A percentile compares a stretch with the other conserved stretches of the same genome.
These are phyloP conservation scores for Campaea margaritaria DNA, from an alignment of 2,888 invertebrate species.

Conservation along the genomic window DNA sequence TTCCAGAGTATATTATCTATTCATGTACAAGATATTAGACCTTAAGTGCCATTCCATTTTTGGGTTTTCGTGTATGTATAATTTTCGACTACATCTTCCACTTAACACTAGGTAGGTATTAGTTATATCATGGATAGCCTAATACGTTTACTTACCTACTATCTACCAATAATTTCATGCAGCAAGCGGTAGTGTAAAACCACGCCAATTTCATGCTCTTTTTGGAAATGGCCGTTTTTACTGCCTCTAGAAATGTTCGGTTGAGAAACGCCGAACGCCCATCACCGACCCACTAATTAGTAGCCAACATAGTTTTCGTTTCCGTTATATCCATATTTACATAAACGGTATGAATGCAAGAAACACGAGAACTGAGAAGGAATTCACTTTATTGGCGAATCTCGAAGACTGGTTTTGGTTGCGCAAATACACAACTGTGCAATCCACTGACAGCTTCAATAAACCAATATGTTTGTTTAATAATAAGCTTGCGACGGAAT, in stretches of 20 bases:
- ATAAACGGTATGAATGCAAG: constrained; percentile 28
- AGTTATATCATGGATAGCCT: no score
- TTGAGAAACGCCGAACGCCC: constrained; percentile 16
- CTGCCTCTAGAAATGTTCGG: not conserved
- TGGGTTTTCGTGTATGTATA: no score
- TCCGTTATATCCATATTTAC: constrained; percentile 40
- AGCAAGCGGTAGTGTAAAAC: not conserved
- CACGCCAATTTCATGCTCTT: not conserved
- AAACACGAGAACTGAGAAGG: constrained; percentile 27
- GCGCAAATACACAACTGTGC: constrained; percentile 35
- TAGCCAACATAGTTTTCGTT: constrained; percentile 38
- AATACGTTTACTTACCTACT: no score
- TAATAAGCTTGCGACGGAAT: constrained; percentile 46
- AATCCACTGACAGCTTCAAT: constrained; percentile 46
- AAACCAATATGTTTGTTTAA: constrained; percentile 56
- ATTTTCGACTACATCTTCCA: no score
- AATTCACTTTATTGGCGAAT: constrained; percentile 37
- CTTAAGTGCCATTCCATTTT: no score
- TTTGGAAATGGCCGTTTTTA: constrained; percentile 14
- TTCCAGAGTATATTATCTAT: no score
- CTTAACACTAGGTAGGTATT: no score
- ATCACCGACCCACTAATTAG: constrained; percentile 19
- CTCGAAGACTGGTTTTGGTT: constrained; percentile 30
- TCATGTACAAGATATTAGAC: no score
- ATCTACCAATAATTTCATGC: no score